Evolutionary conservation across 2,113 vertebrate species (phyloP).

Genomic region (Blennius ocellaris): DNA sequence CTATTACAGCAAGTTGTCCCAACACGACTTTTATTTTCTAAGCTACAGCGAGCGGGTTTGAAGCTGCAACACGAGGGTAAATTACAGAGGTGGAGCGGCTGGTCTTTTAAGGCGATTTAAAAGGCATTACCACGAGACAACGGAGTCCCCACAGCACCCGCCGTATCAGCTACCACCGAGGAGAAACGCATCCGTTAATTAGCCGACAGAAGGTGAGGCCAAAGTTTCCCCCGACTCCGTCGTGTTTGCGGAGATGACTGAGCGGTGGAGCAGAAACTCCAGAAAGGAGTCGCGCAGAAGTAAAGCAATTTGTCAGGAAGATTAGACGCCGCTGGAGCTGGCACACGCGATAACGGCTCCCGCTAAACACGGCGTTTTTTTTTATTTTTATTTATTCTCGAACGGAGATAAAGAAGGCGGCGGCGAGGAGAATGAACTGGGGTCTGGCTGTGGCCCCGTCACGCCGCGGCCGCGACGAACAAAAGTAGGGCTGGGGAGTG

Average conservation of each 20-base stretch:
- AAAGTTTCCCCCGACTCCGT: background rate
- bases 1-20: too few relatives aligned
- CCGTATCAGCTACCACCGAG: too few relatives aligned
- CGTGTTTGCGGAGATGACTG: background rate
- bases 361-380: too few relatives aligned
- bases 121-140: too few relatives aligned
- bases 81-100: too few relatives aligned
- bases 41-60: too few relatives aligned
- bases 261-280: background rate
- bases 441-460: background rate
- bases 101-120: too few relatives aligned
- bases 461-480: background rate
- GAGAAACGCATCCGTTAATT: background rate
- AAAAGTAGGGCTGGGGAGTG: conserved; percentile 53
- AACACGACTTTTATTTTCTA: too few relatives aligned
- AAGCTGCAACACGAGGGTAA: too few relatives aligned
- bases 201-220: conserved; percentile 25
- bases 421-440: background rate
- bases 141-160: too few relatives aligned
- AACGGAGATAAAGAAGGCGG: background rate
- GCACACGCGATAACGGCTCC: too few relatives aligned
- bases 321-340: background rate
- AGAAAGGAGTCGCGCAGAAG: conserved; percentile 7
- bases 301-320: background rate
- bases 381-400: too few relatives aligned